Percentiles rank a stretch among this genome's conserved stretches.
These are phyloP conservation scores for Scaptomyza parva DNA, from an alignment of 2,888 invertebrate genomes.

Conservation along the genomic window DNA sequence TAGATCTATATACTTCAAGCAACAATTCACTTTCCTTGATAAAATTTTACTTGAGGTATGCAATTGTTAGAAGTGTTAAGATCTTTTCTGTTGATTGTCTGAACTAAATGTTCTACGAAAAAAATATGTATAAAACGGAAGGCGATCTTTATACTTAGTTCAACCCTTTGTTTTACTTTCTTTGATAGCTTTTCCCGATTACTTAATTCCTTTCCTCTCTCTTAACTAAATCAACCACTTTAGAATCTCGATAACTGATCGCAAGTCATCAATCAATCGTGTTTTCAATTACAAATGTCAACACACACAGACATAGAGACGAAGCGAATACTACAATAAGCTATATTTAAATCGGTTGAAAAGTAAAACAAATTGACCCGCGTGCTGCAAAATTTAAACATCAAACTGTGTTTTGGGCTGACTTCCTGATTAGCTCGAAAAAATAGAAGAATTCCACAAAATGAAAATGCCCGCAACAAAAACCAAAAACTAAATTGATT, in stretches of 20 bases:
- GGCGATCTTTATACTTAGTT: no score
- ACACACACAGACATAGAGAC: no score
- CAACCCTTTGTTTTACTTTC: no score
- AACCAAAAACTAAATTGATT: constrained; percentile 71
- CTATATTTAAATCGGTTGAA: constrained; percentile 25
- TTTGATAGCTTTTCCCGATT: no score
- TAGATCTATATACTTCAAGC: no score
- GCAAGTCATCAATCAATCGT: constrained; percentile 67
- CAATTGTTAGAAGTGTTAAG: no score
- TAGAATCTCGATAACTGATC: constrained; percentile 38
- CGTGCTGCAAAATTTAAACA: constrained; percentile 69
- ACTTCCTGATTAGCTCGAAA: constrained; percentile 76
- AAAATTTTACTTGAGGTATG: no score
- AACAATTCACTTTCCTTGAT: no score
- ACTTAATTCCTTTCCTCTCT: no score
- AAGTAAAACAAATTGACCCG: constrained; percentile 68
- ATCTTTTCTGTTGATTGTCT: no score
- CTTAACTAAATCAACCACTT: constrained; percentile 15
- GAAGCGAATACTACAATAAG: constrained; percentile 11
- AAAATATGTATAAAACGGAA: no score
- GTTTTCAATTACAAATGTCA: constrained; percentile 67
- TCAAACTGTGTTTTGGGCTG: constrained; percentile 62
- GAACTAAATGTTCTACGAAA: no score
- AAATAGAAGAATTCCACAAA: constrained; percentile 30
- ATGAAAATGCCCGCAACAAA: constrained; percentile 48